A percentile compares a stretch with the other conserved stretches of the same genome.
These are phyloP conservation scores for Myripristis murdjan DNA, from an alignment of 2,797 vertebrate genomes.

Conservation along the genomic window DNA sequence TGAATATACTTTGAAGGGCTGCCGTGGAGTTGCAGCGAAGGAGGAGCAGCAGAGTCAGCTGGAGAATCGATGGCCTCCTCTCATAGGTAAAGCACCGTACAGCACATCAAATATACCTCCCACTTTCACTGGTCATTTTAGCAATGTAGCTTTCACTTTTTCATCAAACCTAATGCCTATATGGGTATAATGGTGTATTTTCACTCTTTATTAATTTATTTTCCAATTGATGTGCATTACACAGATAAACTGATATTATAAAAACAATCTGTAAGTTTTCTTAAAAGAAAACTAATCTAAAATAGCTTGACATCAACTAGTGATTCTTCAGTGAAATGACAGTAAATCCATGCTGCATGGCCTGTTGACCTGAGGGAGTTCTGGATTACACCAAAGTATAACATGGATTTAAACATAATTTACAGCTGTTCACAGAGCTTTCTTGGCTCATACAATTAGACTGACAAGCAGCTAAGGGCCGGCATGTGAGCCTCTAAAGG, in stretches of 20 bases:
- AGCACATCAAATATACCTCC: not conserved
- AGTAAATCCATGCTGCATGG: too few relatives aligned
- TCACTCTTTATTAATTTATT: too few relatives aligned
- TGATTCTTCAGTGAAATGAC: too few relatives aligned
- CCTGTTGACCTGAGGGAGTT: too few relatives aligned
- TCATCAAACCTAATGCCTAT: not conserved
- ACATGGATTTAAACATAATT: too few relatives aligned
- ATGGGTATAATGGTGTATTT: too few relatives aligned
- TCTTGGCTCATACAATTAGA: not conserved
- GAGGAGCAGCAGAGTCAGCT: not conserved
- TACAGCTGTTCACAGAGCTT: not conserved
- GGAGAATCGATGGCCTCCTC: not conserved
- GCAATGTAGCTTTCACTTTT: not conserved
- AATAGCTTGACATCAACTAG: too few relatives aligned
- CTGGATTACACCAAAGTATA: too few relatives aligned
- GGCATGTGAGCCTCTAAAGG: conserved; percentile 10
- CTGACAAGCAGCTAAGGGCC: conserved; percentile 3
- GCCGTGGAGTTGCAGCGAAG: not conserved
- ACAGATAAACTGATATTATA: too few relatives aligned
- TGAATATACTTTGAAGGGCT: conserved; percentile 1
- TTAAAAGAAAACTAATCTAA: too few relatives aligned
- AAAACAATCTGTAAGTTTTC: too few relatives aligned
- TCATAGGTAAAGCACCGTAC: not conserved
- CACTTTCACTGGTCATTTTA: not conserved
- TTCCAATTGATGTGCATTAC: too few relatives aligned